Evolutionary conservation across 2,113 vertebrate species (phyloP).

Genomic region (Emydura subglobosa): DNA sequence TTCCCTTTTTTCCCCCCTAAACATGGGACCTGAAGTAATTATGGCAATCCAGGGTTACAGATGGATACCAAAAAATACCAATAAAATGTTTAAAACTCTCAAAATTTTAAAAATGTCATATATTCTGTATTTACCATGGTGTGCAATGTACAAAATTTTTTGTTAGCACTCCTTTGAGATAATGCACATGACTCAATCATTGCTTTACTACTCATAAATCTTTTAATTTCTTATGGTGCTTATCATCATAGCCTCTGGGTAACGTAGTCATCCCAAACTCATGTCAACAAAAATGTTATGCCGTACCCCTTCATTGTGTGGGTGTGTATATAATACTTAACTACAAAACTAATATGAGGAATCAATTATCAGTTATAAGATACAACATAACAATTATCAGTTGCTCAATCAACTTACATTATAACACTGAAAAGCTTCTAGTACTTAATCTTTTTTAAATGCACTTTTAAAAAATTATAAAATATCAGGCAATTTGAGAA

Average conservation of each 20-base stretch:
- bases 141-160: slow-evolving; percentile 66
- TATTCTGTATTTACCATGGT: slow-evolving; percentile 55
- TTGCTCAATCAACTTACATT: neutral
- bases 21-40: slow-evolving; percentile 48
- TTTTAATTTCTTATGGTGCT: slow-evolving; percentile 16
- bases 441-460: neutral
- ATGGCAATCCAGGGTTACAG: slow-evolving; percentile 60
- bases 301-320: slow-evolving; percentile 2
- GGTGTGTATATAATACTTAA: slow-evolving; percentile 8
- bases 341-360: slow-evolving; percentile 44
- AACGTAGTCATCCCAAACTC: slow-evolving; percentile 22
- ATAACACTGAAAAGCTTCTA: neutral
- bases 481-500: neutral
- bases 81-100: slow-evolving; percentile 65
- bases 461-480: neutral
- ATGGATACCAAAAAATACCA: slow-evolving; percentile 50
- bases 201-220: slow-evolving; percentile 43
- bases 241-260: slow-evolving; percentile 44
- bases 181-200: slow-evolving; percentile 29
- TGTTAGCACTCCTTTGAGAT: slow-evolving; percentile 53
- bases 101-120: slow-evolving; percentile 67
- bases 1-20: neutral
- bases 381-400: neutral
- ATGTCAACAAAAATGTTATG: slow-evolving; percentile 55
- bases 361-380: slow-evolving; percentile 51